Evolutionary conservation across 2,797 vertebrate genomes (phyloP).

Genomic region (Lophius americanus): DNA sequence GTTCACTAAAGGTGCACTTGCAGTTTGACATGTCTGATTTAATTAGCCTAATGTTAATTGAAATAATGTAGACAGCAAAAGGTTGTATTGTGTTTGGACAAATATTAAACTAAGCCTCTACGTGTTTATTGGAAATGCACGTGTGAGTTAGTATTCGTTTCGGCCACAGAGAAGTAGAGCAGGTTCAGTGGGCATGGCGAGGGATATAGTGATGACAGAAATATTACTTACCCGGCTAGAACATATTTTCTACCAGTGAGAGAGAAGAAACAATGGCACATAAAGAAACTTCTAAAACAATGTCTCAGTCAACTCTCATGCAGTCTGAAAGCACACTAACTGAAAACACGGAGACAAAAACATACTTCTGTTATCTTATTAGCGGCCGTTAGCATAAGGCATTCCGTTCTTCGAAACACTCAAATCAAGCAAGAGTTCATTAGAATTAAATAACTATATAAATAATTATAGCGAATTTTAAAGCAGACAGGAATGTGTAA

Average conservation of each 20-base stretch:
- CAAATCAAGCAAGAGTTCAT: constrained; percentile 22
- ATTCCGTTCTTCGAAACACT: constrained; percentile 13
- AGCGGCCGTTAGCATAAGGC: constrained; percentile 26
- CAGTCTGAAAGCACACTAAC: constrained; percentile 30
- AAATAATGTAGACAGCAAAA: no score
- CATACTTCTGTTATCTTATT: constrained; percentile 20
- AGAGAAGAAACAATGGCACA: constrained; percentile 82
- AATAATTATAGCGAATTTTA: not conserved
- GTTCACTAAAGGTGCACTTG: no score
- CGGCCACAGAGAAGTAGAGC: constrained; percentile 34
- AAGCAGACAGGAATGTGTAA: no score
- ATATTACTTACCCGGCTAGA: constrained; percentile 94
- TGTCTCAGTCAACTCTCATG: constrained; percentile 43
- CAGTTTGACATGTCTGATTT: no score
- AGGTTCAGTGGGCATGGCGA: constrained; percentile 28
- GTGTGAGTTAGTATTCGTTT: constrained; percentile 37
- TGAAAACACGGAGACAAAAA: constrained; percentile 24
- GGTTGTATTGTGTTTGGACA: no score
- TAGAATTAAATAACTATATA: not conserved
- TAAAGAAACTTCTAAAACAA: constrained; percentile 66
- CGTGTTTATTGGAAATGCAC: constrained; percentile 74
- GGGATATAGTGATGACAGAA: constrained; percentile 37
- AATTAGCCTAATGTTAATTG: no score
- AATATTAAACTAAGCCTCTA: no score
- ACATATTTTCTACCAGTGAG: constrained; percentile 96